Base-by-base conservation (phyloP, 64 coral and sea anemone genomes). In the Porites lutea region DNA sequence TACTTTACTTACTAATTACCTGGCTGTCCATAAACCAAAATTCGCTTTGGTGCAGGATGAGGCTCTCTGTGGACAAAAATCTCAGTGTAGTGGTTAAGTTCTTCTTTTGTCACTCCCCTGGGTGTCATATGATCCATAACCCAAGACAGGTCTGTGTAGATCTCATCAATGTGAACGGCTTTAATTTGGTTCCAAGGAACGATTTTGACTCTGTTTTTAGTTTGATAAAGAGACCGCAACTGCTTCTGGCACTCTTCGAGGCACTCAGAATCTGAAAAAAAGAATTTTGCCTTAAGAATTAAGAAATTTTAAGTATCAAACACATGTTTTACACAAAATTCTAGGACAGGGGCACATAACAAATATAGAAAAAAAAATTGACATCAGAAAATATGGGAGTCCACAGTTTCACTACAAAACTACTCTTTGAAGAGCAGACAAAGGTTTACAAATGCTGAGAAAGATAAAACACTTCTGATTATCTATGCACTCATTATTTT, bases 1-100 rank as follows among this genome's bases (percentile, higher is more conserved):
- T 37, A 37, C 0, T 37, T 37, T 37, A 37, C 27, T 37, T 37
- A 37, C 27, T 37, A 37, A 37, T 37, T 37, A 37, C 27, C 27
- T 37, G 27, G 27, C 27, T 37, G 27, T 37, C 72, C 72, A 74
- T 16, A 74, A 9, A 74, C 72, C 44, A 74, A 48, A 48, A 74
- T 51, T 46, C 72, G 44, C 44, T 74, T 74, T 37, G 27, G 27
- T 37, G 27, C 27, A 37, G 27, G 27, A 37, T 37, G 27, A 37
- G 27, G 27, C 27, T 0, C 27, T 74, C 13, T 6, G 49, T 8
- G 46, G 16, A 43, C 46, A 37, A 74, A 74, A 15, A 74, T 74
- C 10, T 74, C 72, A 2, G 72, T 74, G 72, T 74, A 74, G 72
- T 74, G 44, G 5, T 74, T 46, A 48, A 74, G 46, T 48, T 74